A percentile compares a stretch with the other conserved stretches of the same genome.
Conservation (phyloP, 2,888 invertebrate genomes). For the Lissocephala sabroskyi region DNA sequence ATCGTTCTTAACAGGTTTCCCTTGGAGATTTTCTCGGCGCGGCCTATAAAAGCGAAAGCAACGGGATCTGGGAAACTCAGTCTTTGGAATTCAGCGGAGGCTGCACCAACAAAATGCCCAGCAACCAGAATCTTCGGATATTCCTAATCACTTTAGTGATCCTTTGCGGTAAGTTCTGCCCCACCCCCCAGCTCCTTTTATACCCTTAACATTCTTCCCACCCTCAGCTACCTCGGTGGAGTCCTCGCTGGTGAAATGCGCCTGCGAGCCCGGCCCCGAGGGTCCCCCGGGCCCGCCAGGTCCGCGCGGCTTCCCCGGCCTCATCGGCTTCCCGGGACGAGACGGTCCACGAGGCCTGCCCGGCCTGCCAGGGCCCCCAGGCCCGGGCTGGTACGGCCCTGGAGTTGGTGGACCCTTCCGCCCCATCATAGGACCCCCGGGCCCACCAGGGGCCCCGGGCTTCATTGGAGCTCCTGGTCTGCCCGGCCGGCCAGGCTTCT, state of each 20-base stretch:
- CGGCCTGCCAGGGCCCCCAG: conserved; percentile 16
- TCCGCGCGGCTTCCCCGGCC: conserved; percentile 22
- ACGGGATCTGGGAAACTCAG: too few species aligned
- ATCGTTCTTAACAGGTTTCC: too few species aligned
- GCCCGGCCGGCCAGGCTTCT: conserved; percentile 49
- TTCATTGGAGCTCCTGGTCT: conserved; percentile 55
- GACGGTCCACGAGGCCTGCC: conserved; percentile 8
- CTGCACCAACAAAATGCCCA: too few species aligned
- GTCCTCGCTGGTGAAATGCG: conserved; percentile 47
- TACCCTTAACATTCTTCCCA: too few species aligned
- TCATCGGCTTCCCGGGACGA: conserved; percentile 10
- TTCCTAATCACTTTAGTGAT: too few species aligned
- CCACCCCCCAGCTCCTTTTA: too few species aligned
- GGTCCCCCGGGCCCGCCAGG: conserved; percentile 41
- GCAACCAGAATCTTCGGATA: too few species aligned
- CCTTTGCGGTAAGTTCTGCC: too few species aligned
- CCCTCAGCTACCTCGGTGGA: too few species aligned
- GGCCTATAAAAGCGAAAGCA: too few species aligned
- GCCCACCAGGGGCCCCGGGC: conserved; percentile 50
- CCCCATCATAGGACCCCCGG: conserved; percentile 36
- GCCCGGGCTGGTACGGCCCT: not conserved
- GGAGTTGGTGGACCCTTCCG: conserved; percentile 30
- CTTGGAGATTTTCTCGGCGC: too few species aligned
- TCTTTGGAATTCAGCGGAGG: too few species aligned
- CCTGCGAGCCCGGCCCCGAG: conserved; percentile 43